Evolutionary conservation across 1,140 invertebrate species (phyloP), one percentile per base, ranked within the genome.

Genomic region (Liolophura sinensis): DNA sequence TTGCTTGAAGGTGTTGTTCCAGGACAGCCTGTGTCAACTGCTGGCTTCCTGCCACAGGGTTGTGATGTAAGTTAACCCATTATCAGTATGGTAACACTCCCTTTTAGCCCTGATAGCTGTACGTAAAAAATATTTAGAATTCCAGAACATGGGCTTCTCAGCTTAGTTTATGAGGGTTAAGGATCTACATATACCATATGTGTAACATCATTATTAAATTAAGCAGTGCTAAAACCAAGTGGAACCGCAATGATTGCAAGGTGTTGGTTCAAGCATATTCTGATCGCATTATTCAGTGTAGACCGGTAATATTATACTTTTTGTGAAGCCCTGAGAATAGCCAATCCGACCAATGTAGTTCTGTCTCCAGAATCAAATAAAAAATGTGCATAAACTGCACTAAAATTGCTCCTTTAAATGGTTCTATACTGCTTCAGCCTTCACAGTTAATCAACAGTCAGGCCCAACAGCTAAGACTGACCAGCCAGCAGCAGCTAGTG

Each of bases 361-460:
- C n/a, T n/a, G n/a, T n/a, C n/a, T n/a, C n/a, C n/a, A n/a, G n/a
- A n/a, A n/a, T n/a, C n/a, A n/a, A n/a, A n/a, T n/a, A n/a, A n/a
- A n/a, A n/a, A n/a, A n/a, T n/a, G n/a, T n/a, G n/a, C n/a, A n/a
- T n/a, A n/a, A n/a, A n/a, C n/a, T n/a, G 20, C 54, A 24, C 57
- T 64, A 15, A 68, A 77, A 72, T 71, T 71, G 72, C 73, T 27
- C 77, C 77, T 60, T 67, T 74, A 27, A 58, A 74, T 12, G 58
- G 69, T 24, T 65, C 76, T 52, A 63, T 74, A 31, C 62, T 67
- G 18, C 64, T 65, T 56, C 65, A 64, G 50, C 77, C 75, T 51
- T 68, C 74, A 31, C 78, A 80, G 69, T 61, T 80, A 61, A 71
- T 78, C 18, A 78, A 68, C 40, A 72, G 75, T n/a, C 78, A 79